Evolutionary conservation across 2,888 invertebrate species (phyloP).

Genomic region (Spatulosminthurus flaviceps): DNA sequence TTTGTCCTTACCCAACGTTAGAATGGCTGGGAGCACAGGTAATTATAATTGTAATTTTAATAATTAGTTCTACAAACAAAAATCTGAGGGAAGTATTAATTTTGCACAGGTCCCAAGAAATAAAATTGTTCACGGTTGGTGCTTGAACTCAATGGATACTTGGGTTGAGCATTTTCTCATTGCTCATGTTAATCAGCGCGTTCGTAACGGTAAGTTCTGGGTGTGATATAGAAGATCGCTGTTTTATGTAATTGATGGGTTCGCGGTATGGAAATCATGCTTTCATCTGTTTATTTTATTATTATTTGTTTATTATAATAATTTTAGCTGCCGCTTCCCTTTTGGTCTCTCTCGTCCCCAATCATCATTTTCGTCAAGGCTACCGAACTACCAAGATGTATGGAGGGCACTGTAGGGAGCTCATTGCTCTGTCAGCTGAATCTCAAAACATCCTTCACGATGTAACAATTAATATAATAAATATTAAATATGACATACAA

Average conservation of each 20-base stretch:
- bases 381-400: conserved; percentile 72
- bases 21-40: conserved; percentile 88
- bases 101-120: conserved; percentile 74
- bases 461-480: conserved; percentile 67
- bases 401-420: conserved; percentile 55
- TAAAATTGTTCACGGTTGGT: conserved; percentile 90
- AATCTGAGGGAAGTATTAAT: background rate
- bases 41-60: no score
- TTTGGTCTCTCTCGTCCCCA: conserved; percentile 89
- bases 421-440: conserved; percentile 69
- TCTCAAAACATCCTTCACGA: conserved; percentile 73
- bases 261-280: no score
- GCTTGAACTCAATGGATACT: conserved; percentile 87
- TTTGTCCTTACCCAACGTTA: conserved; percentile 88
- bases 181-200: conserved; percentile 84
- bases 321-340: conserved; percentile 83
- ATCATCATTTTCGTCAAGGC: conserved; percentile 87
- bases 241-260: no score
- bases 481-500: background rate
- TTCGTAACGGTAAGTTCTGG: conserved; percentile 75
- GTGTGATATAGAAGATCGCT: background rate
- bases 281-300: conserved; percentile 21
- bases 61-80: background rate
- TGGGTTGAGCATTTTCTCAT: conserved; percentile 92
- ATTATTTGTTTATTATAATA: conserved; percentile 15